A percentile compares a stretch with the other conserved stretches of the same genome.
phyloP scores from a whole-genome alignment of 1,140 invertebrate species.

The Dreissena rostriformis region DNA sequence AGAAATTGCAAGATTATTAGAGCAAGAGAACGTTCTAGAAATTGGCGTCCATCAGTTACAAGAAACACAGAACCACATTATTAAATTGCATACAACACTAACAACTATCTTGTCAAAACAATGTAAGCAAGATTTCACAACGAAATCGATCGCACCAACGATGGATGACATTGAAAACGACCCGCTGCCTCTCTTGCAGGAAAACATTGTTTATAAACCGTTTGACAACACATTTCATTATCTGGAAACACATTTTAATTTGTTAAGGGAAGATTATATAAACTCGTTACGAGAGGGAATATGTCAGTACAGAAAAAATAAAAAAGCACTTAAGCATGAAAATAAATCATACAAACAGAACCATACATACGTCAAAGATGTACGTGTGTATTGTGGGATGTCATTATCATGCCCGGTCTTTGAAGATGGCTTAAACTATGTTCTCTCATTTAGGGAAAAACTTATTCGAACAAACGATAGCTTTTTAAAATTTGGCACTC shows the following conservation, averaged over 20 bases:
- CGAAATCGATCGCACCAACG: background rate
- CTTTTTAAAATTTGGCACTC: conserved; percentile 86
- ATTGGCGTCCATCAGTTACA: no score
- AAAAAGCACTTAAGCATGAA: conserved; percentile 32
- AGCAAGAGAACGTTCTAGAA: no score
- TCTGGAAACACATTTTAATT: conserved; percentile 88
- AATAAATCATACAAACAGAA: background rate
- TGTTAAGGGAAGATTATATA: conserved; percentile 87
- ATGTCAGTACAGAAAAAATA: background rate
- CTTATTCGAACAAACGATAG: conserved; percentile 80
- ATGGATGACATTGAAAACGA: background rate
- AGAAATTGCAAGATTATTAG: no score
- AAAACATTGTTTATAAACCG: conserved; percentile 84
- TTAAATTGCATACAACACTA: no score
- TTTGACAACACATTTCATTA: conserved; percentile 87
- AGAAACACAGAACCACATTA: no score
- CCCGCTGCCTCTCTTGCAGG: conserved; percentile 81
- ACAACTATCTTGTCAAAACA: no score
- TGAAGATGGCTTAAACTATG: conserved; percentile 40
- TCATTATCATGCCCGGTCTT: conserved; percentile 34
- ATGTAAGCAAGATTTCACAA: background rate
- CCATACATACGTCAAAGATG: conserved; percentile 53
- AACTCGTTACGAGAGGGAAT: conserved; percentile 79
- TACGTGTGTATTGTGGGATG: conserved; percentile 62
- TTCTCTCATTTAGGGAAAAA: conserved; percentile 65